Percentiles rank a stretch among this genome's conserved stretches.
Conservation (phyloP, 2,113 vertebrate species). For the Xiphophorus maculatus region DNA sequence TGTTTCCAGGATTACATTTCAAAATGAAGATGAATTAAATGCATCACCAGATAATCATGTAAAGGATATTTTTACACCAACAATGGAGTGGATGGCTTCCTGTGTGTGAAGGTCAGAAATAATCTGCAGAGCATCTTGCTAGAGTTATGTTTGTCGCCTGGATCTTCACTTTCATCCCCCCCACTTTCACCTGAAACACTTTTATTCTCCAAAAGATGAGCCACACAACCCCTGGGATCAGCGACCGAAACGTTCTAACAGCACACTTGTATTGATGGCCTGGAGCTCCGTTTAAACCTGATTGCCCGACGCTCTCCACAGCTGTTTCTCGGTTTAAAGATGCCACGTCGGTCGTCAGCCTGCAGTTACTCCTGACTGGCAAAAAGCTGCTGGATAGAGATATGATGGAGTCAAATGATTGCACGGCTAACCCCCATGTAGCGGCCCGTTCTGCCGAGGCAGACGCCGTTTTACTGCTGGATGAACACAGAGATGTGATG, state of each 20-base stretch:
- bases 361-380: conserved; percentile 3
- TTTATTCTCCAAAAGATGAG: not conserved
- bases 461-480: conserved; percentile 18
- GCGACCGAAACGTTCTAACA: not conserved
- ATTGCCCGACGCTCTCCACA: conserved; percentile 1
- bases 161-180: not conserved
- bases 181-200: not conserved
- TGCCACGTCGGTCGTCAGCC: not conserved
- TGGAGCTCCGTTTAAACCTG: conserved; percentile 26
- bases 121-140: not conserved
- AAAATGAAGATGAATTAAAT: not conserved
- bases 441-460: conserved; percentile 6
- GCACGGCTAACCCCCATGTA: conserved; percentile 13
- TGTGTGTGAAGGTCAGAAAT: not conserved
- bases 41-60: not conserved
- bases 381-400: conserved; percentile 32
- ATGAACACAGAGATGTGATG: not conserved
- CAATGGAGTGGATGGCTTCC: not conserved
- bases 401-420: conserved; percentile 27
- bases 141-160: not conserved
- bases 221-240: not conserved
- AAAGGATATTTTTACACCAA: not conserved
- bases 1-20: not conserved
- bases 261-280: conserved; percentile 1
- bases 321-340: conserved; percentile 27